phyloP scores from a whole-genome alignment of 2,113 vertebrate genomes.

The Chaetodon auriga region DNA sequence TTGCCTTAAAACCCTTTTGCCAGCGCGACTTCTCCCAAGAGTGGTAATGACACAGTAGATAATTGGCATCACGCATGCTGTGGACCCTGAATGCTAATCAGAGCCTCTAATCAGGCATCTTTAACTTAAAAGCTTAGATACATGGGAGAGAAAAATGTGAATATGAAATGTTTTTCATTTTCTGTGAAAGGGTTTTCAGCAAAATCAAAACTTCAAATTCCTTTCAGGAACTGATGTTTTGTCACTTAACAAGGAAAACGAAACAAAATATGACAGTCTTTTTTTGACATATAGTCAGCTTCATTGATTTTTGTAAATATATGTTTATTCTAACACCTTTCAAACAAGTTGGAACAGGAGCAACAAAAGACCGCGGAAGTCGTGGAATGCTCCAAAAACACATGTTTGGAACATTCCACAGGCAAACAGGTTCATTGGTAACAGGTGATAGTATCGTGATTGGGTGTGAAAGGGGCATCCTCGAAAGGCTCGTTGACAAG shows the following conservation, averaged over 20 bases:
- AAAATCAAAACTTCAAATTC: constrained; percentile 51
- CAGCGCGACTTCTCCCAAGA: constrained; percentile 59
- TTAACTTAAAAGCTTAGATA: constrained; percentile 49
- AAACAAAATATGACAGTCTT: too few species aligned
- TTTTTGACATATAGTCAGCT: too few species aligned
- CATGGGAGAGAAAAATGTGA: constrained; percentile 29
- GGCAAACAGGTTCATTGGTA: too few species aligned
- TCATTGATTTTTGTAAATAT: too few species aligned
- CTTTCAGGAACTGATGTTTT: constrained; percentile 22
- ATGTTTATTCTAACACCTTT: too few species aligned
- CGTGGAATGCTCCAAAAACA: too few species aligned
- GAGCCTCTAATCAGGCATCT: constrained; percentile 57
- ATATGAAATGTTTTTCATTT: constrained; percentile 48
- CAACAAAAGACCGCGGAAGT: too few species aligned
- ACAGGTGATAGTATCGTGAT: too few species aligned
- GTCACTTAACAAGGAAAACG: constrained; percentile 50
- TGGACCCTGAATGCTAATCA: constrained; percentile 72
- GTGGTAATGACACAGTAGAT: constrained; percentile 70
- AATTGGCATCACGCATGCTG: constrained; percentile 71
- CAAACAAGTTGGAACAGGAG: too few species aligned
- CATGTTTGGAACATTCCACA: too few species aligned
- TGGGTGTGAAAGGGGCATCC: too few species aligned
- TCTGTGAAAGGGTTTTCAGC: constrained; percentile 44
- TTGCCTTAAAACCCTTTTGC: constrained; percentile 56
- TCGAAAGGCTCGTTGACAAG: too few species aligned